Conservation (phyloP, 2,797 vertebrate species). For the Lacerta viridis region DNA sequence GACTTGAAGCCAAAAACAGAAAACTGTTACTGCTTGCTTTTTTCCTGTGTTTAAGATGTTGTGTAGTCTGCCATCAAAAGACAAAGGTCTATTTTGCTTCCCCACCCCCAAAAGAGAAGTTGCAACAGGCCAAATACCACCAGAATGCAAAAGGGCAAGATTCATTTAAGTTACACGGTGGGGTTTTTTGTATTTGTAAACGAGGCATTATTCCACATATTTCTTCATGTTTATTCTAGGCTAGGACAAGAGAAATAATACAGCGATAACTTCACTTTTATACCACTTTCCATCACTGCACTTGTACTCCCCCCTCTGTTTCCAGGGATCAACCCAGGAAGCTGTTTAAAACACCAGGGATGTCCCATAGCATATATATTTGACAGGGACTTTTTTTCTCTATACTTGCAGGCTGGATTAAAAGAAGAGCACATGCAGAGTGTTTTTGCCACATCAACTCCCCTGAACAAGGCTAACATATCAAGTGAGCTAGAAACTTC, state of each 20-base stretch:
- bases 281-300: slow-evolving; percentile 50
- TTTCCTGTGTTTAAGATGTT: slow-evolving; percentile 63
- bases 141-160: slow-evolving; percentile 40
- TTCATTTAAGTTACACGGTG: not conserved
- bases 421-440: not conserved
- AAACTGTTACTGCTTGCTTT: slow-evolving; percentile 66
- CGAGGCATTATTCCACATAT: not conserved
- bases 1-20: slow-evolving; percentile 72
- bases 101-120: slow-evolving; percentile 44
- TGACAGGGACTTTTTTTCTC: not conserved
- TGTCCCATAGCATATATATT: not conserved
- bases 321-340: not conserved
- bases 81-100: slow-evolving; percentile 61
- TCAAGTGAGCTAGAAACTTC: not conserved
- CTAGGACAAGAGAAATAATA: not conserved
- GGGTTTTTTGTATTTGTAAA: not conserved
- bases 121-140: slow-evolving; percentile 36
- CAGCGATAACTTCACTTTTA: slow-evolving; percentile 34
- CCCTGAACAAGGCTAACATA: not conserved
- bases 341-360: not conserved
- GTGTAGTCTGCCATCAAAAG: slow-evolving; percentile 60
- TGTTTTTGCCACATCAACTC: not conserved
- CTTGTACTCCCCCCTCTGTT: not conserved
- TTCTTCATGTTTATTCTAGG: not conserved
- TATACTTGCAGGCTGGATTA: not conserved